phyloP scores from a whole-genome alignment of 2,113 vertebrate species.

The Stomatorhinus ivindoensis region DNA sequence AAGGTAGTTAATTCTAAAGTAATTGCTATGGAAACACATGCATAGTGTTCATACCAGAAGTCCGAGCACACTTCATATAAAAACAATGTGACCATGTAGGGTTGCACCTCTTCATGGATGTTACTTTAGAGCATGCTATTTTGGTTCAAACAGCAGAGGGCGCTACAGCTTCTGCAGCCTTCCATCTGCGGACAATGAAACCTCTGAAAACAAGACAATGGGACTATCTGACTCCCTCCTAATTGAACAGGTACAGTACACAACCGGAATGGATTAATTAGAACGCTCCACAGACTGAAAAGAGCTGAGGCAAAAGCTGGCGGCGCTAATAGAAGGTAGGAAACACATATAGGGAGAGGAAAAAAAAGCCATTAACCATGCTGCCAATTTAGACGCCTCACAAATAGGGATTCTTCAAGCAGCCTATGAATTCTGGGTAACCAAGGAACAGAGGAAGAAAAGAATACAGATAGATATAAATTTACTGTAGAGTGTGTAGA shows the following conservation, averaged over 20 bases:
- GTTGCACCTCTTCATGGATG: neutral
- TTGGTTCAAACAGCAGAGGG: conserved; percentile 2
- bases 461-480: neutral
- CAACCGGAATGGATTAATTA: neutral
- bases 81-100: neutral
- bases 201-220: neutral
- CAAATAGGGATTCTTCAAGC: neutral
- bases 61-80: neutral
- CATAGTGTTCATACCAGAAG: neutral
- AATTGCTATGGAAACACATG: neutral
- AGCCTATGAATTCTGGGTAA: neutral
- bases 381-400: neutral
- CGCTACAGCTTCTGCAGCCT: neutral
- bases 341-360: neutral
- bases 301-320: no score
- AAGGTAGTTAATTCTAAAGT: neutral
- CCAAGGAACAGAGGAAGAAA: neutral
- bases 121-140: neutral
- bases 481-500: neutral
- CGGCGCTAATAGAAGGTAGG: neutral
- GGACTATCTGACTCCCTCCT: neutral
- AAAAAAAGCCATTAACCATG: neutral
- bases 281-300: neutral
- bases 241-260: neutral
- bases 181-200: neutral